Conservation (phyloP, 2,888 invertebrate species). For the Hyles lineata region DNA sequence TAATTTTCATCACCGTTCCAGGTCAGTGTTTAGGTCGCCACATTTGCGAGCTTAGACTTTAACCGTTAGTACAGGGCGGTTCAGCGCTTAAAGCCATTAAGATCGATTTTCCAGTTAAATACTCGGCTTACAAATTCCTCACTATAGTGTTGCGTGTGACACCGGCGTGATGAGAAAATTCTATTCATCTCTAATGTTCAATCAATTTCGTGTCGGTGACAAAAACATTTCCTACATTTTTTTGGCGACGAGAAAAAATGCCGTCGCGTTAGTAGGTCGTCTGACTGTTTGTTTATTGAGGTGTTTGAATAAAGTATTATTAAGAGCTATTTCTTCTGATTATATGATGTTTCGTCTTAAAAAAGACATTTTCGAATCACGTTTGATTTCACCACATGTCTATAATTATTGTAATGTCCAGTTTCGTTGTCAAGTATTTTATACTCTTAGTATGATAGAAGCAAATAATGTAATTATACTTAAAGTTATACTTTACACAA, state of each 20-base stretch:
- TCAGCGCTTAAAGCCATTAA: slow-evolving; percentile 49
- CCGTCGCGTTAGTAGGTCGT: neutral
- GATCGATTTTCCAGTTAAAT: slow-evolving; percentile 61
- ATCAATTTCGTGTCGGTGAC: slow-evolving; percentile 20
- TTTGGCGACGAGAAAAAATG: neutral
- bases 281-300: neutral
- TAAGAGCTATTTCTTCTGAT: neutral
- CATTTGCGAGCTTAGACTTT: neutral
- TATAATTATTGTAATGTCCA: too few relatives aligned
- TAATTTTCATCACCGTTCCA: too few relatives aligned
- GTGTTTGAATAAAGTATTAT: neutral
- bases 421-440: too few relatives aligned
- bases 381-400: too few relatives aligned
- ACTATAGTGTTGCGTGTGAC: slow-evolving; percentile 37
- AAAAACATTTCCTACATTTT: slow-evolving; percentile 13
- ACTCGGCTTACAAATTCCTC: slow-evolving; percentile 49
- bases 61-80: slow-evolving; percentile 4
- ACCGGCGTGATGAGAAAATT: slow-evolving; percentile 23
- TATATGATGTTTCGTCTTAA: neutral
- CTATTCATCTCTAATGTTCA: slow-evolving; percentile 25
- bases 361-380: too few relatives aligned
- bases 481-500: too few relatives aligned
- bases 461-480: too few relatives aligned
- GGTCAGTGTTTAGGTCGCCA: too few relatives aligned
- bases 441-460: too few relatives aligned